Evolutionary conservation across 2,888 invertebrate genomes (phyloP), one percentile per base, ranked within the genome.

Genomic region (Spodoptera exigua): DNA sequence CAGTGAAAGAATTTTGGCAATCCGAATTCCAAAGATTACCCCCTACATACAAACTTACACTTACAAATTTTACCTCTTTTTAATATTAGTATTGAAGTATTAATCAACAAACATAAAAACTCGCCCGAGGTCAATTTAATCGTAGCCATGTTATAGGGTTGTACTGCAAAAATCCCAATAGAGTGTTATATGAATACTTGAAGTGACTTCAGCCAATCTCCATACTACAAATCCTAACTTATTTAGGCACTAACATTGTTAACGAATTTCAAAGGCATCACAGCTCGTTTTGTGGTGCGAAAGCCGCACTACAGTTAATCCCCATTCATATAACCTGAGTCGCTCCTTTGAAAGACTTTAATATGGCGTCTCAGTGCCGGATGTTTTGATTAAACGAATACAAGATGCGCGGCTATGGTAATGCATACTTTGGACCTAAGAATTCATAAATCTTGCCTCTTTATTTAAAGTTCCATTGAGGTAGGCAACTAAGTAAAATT

Each of bases 381-480:
- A 51, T 64, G 58, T 70, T 63, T 74, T 74, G 63, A 75, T 75
- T 76, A 76, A 67, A 58, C 44, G 60, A 70, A 64, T 76, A 64
- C 66, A 63, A 61, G 64, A 70, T 40, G 60, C 35, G 53, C 61
- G 58, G 70, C 73, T 61, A 64, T 48, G 36, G 61, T 55, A 61
- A 57, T 57, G 57, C 61, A 63, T 52, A 49, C 57, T 53, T 65
- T 43, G 48, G 43, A 43, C 34, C 12, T 70, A 48, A 37, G 16
- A 37, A 44, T 43, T 66, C 41, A 47, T 52, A 52, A 58, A 54
- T 68, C 73, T 45, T 18, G 32, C 37, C 27, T 57, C 46, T 60
- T 55, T 40, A 52, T 40, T n/a, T 46, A 16, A 53, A 46, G 10
- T 5, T 7, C 17, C 18, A 16, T 43, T 32, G 13, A 4, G 14